Base-by-base conservation (phyloP, 2,113 vertebrate genomes). In the Grallaria varia region DNA sequence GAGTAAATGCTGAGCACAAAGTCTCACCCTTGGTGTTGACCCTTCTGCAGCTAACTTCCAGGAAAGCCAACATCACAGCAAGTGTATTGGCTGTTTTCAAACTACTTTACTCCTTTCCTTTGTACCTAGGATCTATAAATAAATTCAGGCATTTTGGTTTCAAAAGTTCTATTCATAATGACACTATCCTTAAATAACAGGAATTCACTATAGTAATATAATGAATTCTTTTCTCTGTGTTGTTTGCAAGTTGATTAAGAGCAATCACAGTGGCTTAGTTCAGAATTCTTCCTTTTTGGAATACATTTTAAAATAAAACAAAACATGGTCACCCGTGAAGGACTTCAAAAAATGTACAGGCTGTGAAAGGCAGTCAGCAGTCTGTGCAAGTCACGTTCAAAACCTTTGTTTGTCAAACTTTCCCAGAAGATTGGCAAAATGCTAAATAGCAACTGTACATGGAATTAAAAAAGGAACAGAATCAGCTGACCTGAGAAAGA, bases 391-490 rank as follows among this genome's bases (percentile, higher is more conserved):
- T 97, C 97, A 97, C 81, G 17, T 98, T 97, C 96, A 95, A 88
- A 82, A 90, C 93, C 93, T 98, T 97, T 97, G 93, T 97, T 94
- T 95, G 84, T 95, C 86, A 90, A 95, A 97, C 84, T 97, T 98
- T 98, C 95, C 97, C 97, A 97, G 96, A 97, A 97, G 94, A 92
- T 35, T 96, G 95, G 92, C 94, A 97, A 90, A 87, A 69, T 96
- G 93, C 96, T 97, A 98, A 97, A 97, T 64, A 95, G 95, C 95
- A 97, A 97, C 91, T 97, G 91, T 96, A 97, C 80, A 96, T 84
- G 63, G 94, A 96, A 93, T 93, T 96, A 94, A 90, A 94, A 97
- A 97, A 74, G 63, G 91, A 97, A 95, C 67, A 71, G 73, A 94
- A 91, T 97, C 97, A 97, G 94, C 95, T 97, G 96, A 97, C 96